Conservation (phyloP, 2,888 invertebrate genomes). For the Amiota communis region DNA sequence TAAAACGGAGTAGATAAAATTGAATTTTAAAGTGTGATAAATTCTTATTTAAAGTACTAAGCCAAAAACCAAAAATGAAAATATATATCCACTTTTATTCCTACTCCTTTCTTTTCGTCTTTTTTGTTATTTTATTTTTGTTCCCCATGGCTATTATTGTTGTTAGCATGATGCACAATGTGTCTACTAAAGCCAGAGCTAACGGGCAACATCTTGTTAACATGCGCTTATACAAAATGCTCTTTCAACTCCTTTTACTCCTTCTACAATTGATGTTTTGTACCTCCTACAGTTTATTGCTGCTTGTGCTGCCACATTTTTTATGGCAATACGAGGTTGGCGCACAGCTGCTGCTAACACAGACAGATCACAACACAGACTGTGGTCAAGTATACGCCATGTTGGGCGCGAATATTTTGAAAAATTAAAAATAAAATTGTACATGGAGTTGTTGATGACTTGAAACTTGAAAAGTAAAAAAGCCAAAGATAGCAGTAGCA, state of each 20-base stretch:
- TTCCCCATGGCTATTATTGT: no score
- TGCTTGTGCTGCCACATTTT: slow-evolving; percentile 22
- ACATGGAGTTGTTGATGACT: slow-evolving; percentile 36
- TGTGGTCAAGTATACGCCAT: slow-evolving; percentile 25
- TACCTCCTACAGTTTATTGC: slow-evolving; percentile 40
- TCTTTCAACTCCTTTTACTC: not conserved
- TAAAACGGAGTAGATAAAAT: not conserved
- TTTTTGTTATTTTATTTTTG: no score
- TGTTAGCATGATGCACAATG: not conserved
- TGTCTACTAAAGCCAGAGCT: not conserved
- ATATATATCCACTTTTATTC: no score
- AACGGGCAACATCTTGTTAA: slow-evolving; percentile 15
- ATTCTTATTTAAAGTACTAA: not conserved
- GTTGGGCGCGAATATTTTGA: slow-evolving; percentile 17
- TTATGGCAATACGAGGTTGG: slow-evolving; percentile 7
- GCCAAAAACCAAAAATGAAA: no score
- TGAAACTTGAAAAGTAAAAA: slow-evolving; percentile 37
- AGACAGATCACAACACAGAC: not conserved
- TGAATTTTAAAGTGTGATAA: slow-evolving; percentile 12
- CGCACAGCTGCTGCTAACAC: not conserved
- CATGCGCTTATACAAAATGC: slow-evolving; percentile 12
- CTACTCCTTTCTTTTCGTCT: no score
- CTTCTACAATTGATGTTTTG: no score
- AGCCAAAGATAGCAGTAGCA: no score
- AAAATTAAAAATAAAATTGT: slow-evolving; percentile 36